A percentile compares a stretch with the other conserved stretches of the same genome.
Evolutionary conservation across 2,113 vertebrate species (phyloP).

Genomic region (Pyxicephalus adspersus): DNA sequence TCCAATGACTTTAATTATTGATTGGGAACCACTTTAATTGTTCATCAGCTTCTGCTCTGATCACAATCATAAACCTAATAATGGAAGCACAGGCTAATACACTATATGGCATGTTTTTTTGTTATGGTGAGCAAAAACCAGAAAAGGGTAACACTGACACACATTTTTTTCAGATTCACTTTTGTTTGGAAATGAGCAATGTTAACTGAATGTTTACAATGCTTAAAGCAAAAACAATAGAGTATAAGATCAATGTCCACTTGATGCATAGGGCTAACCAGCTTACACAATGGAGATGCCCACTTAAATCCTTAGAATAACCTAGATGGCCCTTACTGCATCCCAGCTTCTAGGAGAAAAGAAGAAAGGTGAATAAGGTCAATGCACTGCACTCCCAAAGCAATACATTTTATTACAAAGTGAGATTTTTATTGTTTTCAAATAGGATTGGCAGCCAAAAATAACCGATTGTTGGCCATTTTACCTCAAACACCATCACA

Average conservation of each 20-base stretch:
- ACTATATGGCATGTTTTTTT: too few relatives aligned
- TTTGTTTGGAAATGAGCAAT: too few relatives aligned
- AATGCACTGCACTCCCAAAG: conserved; percentile 15
- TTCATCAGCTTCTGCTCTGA: too few relatives aligned
- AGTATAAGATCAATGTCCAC: conserved; percentile 1
- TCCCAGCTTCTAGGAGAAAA: neutral
- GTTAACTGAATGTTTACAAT: too few relatives aligned
- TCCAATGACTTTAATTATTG: too few relatives aligned
- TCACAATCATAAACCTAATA: too few relatives aligned
- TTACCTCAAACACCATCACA: conserved; percentile 33
- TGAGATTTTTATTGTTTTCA: conserved; percentile 23
- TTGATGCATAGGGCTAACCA: neutral
- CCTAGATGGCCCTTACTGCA: neutral
- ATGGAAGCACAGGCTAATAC: too few relatives aligned
- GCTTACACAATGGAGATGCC: conserved; percentile 5
- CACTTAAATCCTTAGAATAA: conserved; percentile 27
- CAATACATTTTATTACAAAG: conserved; percentile 31
- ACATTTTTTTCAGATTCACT: too few relatives aligned
- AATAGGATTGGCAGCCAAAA: conserved; percentile 39
- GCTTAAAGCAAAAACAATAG: neutral
- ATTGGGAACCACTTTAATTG: too few relatives aligned
- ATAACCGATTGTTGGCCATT: conserved; percentile 43
- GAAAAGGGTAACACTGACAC: too few relatives aligned
- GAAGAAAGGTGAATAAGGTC: conserved; percentile 42
- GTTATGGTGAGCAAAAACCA: too few relatives aligned